phyloP scores from a whole-genome alignment of 2,888 invertebrate genomes.

The Drosophila bunnanda region DNA sequence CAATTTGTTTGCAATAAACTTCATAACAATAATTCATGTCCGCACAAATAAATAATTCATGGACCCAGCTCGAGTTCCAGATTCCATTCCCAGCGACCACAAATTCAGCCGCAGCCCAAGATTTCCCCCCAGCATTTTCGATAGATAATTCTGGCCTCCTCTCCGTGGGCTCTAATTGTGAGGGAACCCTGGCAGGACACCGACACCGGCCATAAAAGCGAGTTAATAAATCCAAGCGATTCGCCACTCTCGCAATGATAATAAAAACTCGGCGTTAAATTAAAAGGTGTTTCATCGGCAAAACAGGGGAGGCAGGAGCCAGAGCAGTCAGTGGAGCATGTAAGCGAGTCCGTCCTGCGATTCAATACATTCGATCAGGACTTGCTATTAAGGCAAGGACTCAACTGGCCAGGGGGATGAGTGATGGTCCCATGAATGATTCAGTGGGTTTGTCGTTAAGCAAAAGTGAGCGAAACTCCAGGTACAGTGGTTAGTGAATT shows the following conservation, averaged over 20 bases:
- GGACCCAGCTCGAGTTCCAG: slow-evolving; percentile 42
- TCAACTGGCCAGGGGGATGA: neutral
- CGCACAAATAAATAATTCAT: slow-evolving; percentile 81
- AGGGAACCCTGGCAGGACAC: slow-evolving; percentile 8
- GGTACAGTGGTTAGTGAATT: neutral
- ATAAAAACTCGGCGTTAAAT: slow-evolving; percentile 78
- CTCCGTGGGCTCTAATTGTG: slow-evolving; percentile 5
- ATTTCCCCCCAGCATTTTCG: slow-evolving; percentile 1
- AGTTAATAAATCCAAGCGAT: slow-evolving; percentile 65
- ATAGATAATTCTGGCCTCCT: slow-evolving; percentile 28
- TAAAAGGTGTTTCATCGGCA: slow-evolving; percentile 68
- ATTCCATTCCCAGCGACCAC: neutral
- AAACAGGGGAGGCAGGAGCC: neutral
- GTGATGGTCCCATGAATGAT: slow-evolving; percentile 37
- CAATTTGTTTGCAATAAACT: slow-evolving; percentile 82
- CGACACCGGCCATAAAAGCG: slow-evolving; percentile 61
- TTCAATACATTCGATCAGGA: slow-evolving; percentile 25
- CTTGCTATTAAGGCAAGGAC: slow-evolving; percentile 1
- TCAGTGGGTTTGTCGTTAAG: slow-evolving; percentile 29
- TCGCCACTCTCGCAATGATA: slow-evolving; percentile 50
- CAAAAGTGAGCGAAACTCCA: slow-evolving; percentile 11
- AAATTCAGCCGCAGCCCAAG: no score
- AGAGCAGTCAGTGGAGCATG: slow-evolving; percentile 39
- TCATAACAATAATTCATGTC: slow-evolving; percentile 82
- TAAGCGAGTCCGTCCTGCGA: slow-evolving; percentile 22